phyloP scores from a whole-genome alignment of 2,888 invertebrate species.

The Belgica antarctica region DNA sequence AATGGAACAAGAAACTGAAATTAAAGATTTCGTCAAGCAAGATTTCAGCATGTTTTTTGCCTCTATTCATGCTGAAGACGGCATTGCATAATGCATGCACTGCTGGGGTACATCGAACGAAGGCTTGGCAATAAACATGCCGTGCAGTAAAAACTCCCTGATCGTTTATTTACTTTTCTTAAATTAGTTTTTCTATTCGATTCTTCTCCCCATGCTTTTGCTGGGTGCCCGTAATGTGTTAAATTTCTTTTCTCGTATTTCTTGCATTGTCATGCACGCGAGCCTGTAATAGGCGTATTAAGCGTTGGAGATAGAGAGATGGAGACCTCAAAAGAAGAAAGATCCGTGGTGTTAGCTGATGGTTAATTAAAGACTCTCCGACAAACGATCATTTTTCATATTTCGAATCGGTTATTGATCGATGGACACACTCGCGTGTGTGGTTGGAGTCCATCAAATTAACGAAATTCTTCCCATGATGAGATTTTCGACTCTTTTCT shows the following conservation, averaged over 20 bases:
- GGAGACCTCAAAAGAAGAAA: slow-evolving; percentile 14
- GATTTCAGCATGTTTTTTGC: slow-evolving; percentile 21
- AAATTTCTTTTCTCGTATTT: slow-evolving; percentile 25
- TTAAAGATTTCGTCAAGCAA: slow-evolving; percentile 18
- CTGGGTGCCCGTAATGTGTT: neutral
- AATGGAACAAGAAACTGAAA: slow-evolving; percentile 19
- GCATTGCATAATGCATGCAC: slow-evolving; percentile 11
- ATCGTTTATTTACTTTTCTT: slow-evolving; percentile 27
- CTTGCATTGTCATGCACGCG: slow-evolving; percentile 29
- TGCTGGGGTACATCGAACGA: neutral
- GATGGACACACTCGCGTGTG: slow-evolving; percentile 26
- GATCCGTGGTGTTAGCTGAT: neutral
- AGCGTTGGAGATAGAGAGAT: slow-evolving; percentile 1
- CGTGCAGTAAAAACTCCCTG: slow-evolving; percentile 15
- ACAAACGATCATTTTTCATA: slow-evolving; percentile 23
- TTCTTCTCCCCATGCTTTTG: slow-evolving; percentile 8
- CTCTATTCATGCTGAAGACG: slow-evolving; percentile 20
- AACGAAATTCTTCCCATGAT: neutral
- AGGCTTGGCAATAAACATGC: slow-evolving; percentile 30
- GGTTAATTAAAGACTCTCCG: slow-evolving; percentile 17
- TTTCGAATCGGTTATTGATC: slow-evolving; percentile 1
- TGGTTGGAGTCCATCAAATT: neutral
- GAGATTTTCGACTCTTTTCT: neutral
- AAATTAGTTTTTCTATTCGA: slow-evolving; percentile 20
- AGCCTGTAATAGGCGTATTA: slow-evolving; percentile 27